Conservation (phyloP, 1,140 invertebrate species). For the Procambarus clarkii region DNA sequence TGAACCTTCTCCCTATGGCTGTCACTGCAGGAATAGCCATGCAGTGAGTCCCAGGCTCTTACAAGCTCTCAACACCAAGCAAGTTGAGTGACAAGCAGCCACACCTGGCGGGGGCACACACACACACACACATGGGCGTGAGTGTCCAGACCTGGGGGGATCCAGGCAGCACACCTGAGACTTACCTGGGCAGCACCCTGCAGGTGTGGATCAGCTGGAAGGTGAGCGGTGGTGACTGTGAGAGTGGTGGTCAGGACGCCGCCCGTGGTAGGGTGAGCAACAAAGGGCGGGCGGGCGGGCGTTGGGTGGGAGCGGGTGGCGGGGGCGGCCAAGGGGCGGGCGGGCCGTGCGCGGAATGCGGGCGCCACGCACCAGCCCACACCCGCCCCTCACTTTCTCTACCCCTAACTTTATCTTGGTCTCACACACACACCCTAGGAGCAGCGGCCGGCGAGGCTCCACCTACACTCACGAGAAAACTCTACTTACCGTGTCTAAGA, state of each 20-base stretch:
- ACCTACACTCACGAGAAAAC: background rate
- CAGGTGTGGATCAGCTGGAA: slow-evolving; percentile 1
- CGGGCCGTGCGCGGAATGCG: slow-evolving; percentile 67
- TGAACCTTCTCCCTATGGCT: too few relatives aligned
- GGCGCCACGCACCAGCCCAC: slow-evolving; percentile 61
- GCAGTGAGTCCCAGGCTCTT: too few relatives aligned
- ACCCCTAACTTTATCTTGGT: background rate
- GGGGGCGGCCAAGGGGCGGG: slow-evolving; percentile 34
- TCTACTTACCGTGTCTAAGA: slow-evolving; percentile 54
- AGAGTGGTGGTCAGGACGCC: slow-evolving; percentile 2
- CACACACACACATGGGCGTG: background rate
- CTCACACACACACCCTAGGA: background rate
- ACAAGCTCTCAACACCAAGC: too few relatives aligned
- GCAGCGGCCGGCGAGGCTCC: background rate
- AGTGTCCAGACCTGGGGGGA: background rate
- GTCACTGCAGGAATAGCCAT: too few relatives aligned
- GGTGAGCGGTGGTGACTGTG: slow-evolving; percentile 8
- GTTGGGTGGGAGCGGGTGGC: slow-evolving; percentile 30
- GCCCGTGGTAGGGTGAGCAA: slow-evolving; percentile 27
- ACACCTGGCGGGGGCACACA: background rate
- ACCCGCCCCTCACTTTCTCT: slow-evolving; percentile 58
- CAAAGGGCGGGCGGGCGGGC: slow-evolving; percentile 49
- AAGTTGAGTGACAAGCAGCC: too few relatives aligned
- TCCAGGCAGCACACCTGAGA: background rate
- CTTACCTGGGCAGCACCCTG: background rate